Conservation (phyloP, 2,797 vertebrate genomes). For the Champsocephalus esox region DNA sequence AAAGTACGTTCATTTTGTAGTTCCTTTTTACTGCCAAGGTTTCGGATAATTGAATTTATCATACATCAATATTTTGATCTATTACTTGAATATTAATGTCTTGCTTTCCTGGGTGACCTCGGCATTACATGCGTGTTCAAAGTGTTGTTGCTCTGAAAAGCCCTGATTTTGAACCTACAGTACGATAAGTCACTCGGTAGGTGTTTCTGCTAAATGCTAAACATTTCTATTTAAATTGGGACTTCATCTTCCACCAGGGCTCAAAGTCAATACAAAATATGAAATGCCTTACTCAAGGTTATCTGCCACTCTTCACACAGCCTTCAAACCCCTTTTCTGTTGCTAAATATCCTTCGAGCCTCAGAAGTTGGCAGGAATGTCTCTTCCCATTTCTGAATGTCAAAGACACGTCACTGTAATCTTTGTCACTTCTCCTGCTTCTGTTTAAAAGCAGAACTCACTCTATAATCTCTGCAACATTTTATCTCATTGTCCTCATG, state of each 20-base stretch:
- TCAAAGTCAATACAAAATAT: slow-evolving; percentile 31
- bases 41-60: slow-evolving; percentile 22
- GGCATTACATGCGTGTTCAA: slow-evolving; percentile 18
- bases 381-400: slow-evolving; percentile 39
- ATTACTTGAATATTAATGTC: slow-evolving; percentile 14
- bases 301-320: slow-evolving; percentile 36
- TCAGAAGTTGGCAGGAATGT: slow-evolving; percentile 36
- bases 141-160: slow-evolving; percentile 7
- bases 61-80: slow-evolving; percentile 22
- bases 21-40: slow-evolving; percentile 1
- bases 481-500: not conserved
- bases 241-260: slow-evolving; percentile 16
- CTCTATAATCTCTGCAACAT: slow-evolving; percentile 17
- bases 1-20: slow-evolving; percentile 22
- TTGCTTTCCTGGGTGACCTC: slow-evolving; percentile 38
- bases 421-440: slow-evolving; percentile 18
- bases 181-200: slow-evolving; percentile 12
- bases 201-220: slow-evolving; percentile 16
- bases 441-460: slow-evolving; percentile 12
- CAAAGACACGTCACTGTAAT: slow-evolving; percentile 23
- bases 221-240: slow-evolving; percentile 29
- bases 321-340: slow-evolving; percentile 10
- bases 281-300: slow-evolving; percentile 48
- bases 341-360: slow-evolving; percentile 29
- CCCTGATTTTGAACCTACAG: not conserved